phyloP scores from a whole-genome alignment of 1,140 invertebrate genomes.

The Kradibia gibbosae region DNA sequence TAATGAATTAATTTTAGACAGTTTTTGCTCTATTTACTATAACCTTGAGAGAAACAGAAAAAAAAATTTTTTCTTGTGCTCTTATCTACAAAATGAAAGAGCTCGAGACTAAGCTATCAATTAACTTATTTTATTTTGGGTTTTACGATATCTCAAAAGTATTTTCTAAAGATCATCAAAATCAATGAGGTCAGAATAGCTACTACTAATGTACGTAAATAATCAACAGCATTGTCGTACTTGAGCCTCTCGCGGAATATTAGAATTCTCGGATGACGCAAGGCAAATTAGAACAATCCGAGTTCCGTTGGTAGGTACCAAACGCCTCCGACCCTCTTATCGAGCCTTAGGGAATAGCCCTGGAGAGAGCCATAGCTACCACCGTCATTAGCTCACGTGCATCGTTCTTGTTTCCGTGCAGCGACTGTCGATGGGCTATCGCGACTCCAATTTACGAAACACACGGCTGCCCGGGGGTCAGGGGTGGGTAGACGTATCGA shows the following conservation, averaged over 20 bases:
- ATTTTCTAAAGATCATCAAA: no score
- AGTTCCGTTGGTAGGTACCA: neutral
- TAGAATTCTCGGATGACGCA: neutral
- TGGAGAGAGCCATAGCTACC: neutral
- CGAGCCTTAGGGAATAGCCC: conserved; percentile 9
- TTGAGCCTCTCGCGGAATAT: neutral
- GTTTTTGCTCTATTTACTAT: no score
- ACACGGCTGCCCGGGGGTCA: conserved; percentile 48
- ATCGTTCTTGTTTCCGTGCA: conserved; percentile 27
- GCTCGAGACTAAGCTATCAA: no score
- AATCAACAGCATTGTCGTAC: neutral
- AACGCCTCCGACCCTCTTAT: neutral
- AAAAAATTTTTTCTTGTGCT: no score
- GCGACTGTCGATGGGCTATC: conserved; percentile 39
- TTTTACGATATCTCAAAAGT: no score
- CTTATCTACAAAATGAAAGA: neutral
- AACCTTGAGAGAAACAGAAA: no score
- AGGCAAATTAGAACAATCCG: neutral
- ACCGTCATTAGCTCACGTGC: conserved; percentile 35
- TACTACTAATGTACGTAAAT: no score
- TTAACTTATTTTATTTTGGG: no score
- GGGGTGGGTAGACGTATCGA: neutral
- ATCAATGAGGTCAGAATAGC: no score
- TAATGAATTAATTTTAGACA: no score
- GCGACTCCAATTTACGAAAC: conserved; percentile 64